Percentiles rank a stretch among this genome's conserved stretches.
phyloP scores from a whole-genome alignment of 1,140 invertebrate genomes.

The Megalopta genalis region DNA sequence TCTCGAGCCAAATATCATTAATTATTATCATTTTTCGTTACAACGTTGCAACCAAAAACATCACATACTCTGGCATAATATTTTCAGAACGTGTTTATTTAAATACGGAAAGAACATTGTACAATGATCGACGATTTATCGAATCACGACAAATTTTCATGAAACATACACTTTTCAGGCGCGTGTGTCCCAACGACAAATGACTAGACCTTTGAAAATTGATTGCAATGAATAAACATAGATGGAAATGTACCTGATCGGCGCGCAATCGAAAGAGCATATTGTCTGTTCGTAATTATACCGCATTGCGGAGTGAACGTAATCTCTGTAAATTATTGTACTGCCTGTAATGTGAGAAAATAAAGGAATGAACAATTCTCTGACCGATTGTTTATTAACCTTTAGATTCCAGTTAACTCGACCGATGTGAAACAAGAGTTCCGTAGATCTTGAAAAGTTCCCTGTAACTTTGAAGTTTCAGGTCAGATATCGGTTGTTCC shows the following conservation, averaged over 20 bases:
- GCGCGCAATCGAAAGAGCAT: background rate
- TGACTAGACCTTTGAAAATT: background rate
- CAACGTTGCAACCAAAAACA: no score
- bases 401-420: background rate
- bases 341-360: background rate
- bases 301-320: background rate
- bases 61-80: no score
- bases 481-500: no score
- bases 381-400: background rate
- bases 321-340: background rate
- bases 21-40: no score
- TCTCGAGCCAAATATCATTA: no score
- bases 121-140: background rate
- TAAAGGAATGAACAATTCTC: constrained; percentile 3
- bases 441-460: no score
- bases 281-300: background rate
- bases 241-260: background rate
- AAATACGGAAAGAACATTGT: no score
- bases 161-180: background rate
- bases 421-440: background rate
- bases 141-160: background rate
- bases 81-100: no score
- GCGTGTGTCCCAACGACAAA: no score
- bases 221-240: background rate
- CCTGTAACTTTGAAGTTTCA: no score